Conservation (phyloP, 2,888 invertebrate species). For the Ceriagrion tenellum region DNA sequence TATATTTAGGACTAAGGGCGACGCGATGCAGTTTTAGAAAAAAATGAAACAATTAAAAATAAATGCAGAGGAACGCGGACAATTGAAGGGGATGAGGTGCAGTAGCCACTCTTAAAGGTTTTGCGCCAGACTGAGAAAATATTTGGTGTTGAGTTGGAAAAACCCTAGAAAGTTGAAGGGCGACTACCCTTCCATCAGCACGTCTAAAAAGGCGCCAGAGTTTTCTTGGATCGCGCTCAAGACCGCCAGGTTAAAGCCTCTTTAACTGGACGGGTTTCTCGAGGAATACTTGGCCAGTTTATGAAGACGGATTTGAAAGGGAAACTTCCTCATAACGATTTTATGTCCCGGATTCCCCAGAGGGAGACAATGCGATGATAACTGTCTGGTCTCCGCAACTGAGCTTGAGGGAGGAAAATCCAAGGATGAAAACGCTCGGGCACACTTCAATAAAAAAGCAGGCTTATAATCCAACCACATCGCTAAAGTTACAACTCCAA, state of each 20-base stretch:
- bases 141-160: conserved; percentile 32
- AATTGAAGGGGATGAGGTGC: background rate
- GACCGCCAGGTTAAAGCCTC: background rate
- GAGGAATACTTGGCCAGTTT: conserved; percentile 37
- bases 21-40: background rate
- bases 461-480: too few species aligned
- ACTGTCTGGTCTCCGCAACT: too few species aligned
- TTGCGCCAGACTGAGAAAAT: conserved; percentile 7
- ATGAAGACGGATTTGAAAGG: conserved; percentile 36
- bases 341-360: background rate
- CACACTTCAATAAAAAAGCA: too few species aligned
- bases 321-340: conserved; percentile 28
- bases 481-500: too few species aligned
- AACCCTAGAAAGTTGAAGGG: conserved; percentile 4
- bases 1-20: conserved; percentile 2
- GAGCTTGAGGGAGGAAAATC: too few species aligned
- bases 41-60: background rate
- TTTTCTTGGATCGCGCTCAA: conserved; percentile 43
- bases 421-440: too few species aligned
- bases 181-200: conserved; percentile 28
- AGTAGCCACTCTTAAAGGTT: background rate
- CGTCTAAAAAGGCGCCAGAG: background rate
- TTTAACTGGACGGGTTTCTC: background rate
- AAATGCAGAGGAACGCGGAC: background rate
- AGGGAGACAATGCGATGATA: background rate